Evolutionary conservation across 2,888 invertebrate genomes (phyloP).

Genomic region (Andrena haemorrhoa): DNA sequence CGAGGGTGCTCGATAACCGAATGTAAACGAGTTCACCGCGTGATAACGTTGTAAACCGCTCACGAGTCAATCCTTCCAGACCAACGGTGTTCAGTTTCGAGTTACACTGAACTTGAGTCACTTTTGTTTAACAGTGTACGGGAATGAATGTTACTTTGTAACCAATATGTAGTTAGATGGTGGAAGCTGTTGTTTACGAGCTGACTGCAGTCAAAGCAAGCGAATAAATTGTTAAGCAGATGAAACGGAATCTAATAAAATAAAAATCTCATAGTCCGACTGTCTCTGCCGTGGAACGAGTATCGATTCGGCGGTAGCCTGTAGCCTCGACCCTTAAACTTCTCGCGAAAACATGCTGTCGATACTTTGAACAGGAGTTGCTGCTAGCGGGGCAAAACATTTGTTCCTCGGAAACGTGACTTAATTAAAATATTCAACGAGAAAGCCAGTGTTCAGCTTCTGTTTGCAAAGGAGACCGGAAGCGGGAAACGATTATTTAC

Average conservation of each 20-base stretch:
- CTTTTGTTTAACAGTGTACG: not conserved
- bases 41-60: not conserved
- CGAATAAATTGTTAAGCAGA: not conserved
- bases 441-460: slow-evolving; percentile 28
- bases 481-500: slow-evolving; percentile 58
- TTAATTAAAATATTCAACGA: slow-evolving; percentile 61
- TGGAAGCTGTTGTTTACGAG: slow-evolving; percentile 8
- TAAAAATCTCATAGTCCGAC: not conserved
- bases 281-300: not conserved
- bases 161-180: too few relatives aligned
- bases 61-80: not conserved
- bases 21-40: slow-evolving; percentile 25
- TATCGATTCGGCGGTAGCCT: not conserved
- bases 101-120: too few relatives aligned
- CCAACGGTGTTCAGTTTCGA: not conserved
- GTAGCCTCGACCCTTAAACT: not conserved
- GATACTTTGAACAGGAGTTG: slow-evolving; percentile 22
- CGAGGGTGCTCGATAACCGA: slow-evolving; percentile 29
- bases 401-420: slow-evolving; percentile 40
- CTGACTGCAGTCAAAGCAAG: not conserved
- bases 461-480: slow-evolving; percentile 44
- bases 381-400: slow-evolving; percentile 27
- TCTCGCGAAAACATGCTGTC: not conserved
- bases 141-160: too few relatives aligned
- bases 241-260: not conserved